Base-by-base conservation (phyloP, 2,888 invertebrate genomes). In the Epinotia nisella region DNA sequence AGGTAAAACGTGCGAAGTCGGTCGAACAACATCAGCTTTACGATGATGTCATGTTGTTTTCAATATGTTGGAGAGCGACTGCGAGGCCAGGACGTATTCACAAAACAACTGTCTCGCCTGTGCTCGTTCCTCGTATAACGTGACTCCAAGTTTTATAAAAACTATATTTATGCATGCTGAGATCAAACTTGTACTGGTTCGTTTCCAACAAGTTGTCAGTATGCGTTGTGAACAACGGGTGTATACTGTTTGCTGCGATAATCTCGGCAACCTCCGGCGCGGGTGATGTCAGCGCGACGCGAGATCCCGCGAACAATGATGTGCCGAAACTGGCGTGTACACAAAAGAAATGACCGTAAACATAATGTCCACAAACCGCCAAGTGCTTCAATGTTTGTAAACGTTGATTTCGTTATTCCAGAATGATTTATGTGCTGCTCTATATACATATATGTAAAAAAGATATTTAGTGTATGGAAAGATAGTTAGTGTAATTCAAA, bases 41-140 rank as follows among this genome's bases (percentile, higher is more conserved):
- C 78, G 83, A 85, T 91, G 92, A 92, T 91, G 90, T 92, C 91
- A 92, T 86, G 83, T 85, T 84, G 85, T 81, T 86, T 87, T 82
- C 84, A 87, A 85, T 87, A 86, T 55, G 68, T 66, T 69, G 55
- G 81, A 77, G 86, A 49, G 49, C 49, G 49, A 49, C 49, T 83
- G 82, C 87, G 86, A 90, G 90, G 90, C 83, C 90, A 81, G 77
- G 81, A 82, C 15, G 15, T 29, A 49, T 49, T 49, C 49, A 49
- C n/a, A 49, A 49, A 49, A 49, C 49, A 49, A n/a, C n/a, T 49
- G 49, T n/a, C n/a, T n/a, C n/a, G n/a, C 3, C 5, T 49, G n/a
- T n/a, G n/a, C 49, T 49, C 49, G 49, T 13, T n/a, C 5, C 13
- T 49, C 49, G n/a, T 4, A n/a, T 49, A 49, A 49, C 5, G 7